These are phyloP conservation scores for Pteria penguin DNA, from an alignment of 2,888 invertebrate species.

Conservation along the genomic window DNA sequence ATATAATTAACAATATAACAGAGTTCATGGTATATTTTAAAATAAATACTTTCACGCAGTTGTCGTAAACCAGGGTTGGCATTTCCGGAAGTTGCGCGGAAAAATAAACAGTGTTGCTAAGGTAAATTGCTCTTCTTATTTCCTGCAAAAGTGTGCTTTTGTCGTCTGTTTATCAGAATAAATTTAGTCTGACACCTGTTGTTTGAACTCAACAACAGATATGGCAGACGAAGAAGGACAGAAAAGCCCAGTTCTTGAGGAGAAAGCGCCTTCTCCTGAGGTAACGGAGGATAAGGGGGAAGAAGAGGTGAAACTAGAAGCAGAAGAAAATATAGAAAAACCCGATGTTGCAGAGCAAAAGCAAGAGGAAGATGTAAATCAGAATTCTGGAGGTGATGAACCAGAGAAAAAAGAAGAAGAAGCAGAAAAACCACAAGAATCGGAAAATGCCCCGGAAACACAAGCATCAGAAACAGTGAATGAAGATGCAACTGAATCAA, in stretches of 20 bases:
- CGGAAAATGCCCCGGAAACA: slow-evolving; percentile 19
- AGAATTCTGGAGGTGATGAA: slow-evolving; percentile 11
- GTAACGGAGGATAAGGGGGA: slow-evolving; percentile 16
- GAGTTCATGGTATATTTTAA: too few relatives aligned
- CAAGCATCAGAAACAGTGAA: slow-evolving; percentile 11
- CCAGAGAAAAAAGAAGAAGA: slow-evolving; percentile 9
- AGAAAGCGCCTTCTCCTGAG: slow-evolving; percentile 18
- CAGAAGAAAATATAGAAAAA: slow-evolving; percentile 21
- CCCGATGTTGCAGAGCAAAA: slow-evolving; percentile 25
- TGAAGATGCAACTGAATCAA: slow-evolving; percentile 21
- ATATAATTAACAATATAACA: too few relatives aligned
- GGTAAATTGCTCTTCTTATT: too few relatives aligned
- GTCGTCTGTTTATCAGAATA: too few relatives aligned
- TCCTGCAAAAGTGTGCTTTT: too few relatives aligned
- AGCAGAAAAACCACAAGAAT: slow-evolving; percentile 14
- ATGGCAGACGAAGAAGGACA: slow-evolving; percentile 59
- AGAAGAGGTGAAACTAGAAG: slow-evolving; percentile 23
- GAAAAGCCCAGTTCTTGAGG: slow-evolving; percentile 24
- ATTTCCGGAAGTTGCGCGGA: slow-evolving; percentile 1
- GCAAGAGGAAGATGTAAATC: slow-evolving; percentile 17
- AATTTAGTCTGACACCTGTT: too few relatives aligned
- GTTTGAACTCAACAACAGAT: too few relatives aligned
- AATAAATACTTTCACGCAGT: too few relatives aligned
- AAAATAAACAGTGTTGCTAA: slow-evolving; percentile 59
- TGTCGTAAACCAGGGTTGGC: too few relatives aligned